Percentiles rank a stretch among this genome's conserved stretches.
These are phyloP conservation scores for Catharus minimus DNA, from an alignment of 2,113 vertebrate species.

Conservation along the genomic window DNA sequence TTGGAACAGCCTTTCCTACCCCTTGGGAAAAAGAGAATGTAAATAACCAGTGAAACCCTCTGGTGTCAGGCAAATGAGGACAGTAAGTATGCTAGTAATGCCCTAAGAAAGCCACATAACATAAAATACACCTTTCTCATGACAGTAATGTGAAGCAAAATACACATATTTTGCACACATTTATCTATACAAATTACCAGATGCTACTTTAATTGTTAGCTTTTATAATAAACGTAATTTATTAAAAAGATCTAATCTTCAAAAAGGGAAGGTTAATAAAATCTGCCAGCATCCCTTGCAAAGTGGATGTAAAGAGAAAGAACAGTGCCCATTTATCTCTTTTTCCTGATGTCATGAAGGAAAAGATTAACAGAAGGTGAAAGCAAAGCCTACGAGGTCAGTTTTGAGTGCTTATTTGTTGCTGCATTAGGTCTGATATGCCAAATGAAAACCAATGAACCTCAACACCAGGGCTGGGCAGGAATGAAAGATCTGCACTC, in stretches of 20 bases:
- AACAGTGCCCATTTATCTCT: neutral
- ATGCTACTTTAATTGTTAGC: neutral
- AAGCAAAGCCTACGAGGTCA: neutral
- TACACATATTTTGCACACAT: neutral
- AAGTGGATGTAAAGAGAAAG: neutral
- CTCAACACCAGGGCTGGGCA: neutral
- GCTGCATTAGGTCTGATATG: neutral
- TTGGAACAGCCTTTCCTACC: neutral
- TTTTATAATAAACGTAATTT: neutral
- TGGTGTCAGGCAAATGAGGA: neutral
- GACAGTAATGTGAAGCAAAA: neutral
- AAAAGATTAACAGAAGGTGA: neutral
- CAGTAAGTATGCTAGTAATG: neutral
- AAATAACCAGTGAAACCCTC: neutral
- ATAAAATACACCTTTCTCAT: neutral
- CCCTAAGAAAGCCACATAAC: neutral
- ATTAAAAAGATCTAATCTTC: neutral
- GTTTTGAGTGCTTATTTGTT: conserved; percentile 8
- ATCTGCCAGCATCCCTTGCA: neutral
- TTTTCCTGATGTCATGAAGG: neutral
- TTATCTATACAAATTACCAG: neutral
- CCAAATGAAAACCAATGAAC: neutral
- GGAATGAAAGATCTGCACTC: neutral
- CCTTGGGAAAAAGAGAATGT: neutral
- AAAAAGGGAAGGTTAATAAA: neutral